Evolutionary conservation across 2,113 vertebrate genomes (phyloP), one percentile per base, ranked within the genome.

Genomic region (Empidonax traillii): DNA sequence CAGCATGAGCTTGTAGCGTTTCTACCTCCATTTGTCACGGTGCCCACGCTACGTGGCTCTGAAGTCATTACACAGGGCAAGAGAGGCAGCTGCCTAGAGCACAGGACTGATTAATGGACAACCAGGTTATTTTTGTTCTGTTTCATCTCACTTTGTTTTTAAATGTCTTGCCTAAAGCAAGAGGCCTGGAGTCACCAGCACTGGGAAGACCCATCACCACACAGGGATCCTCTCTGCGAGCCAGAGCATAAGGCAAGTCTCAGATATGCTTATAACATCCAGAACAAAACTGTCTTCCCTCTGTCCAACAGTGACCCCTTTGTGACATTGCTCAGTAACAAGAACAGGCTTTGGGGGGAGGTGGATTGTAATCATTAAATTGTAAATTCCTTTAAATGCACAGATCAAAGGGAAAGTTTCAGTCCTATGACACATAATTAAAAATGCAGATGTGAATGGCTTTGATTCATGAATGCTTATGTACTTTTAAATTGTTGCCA

Each of bases 401-500:
- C 85, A 97, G 97, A 98, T 98, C 97, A 98, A 98, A 98, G 96
- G 94, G 89, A 97, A 97, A 96, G 89, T 97, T 98, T 97, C 96
- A 97, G 96, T 96, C 95, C 96, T 94, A 87, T 94, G 96, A 93
- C 97, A 97, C 87, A n/a, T 97, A 98, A 98, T 98, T 98, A 98
- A 98, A 97, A 96, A 97, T 89, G 95, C 96, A 97, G 97, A 96
- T 65, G 9, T 94, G 97, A 96, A 92, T 51, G 30, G 85, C 96
- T 97, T 97, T 97, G 97, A 98, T 98, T 98, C 97, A 95, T 80
- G 95, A 97, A 97, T 95, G 94, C 97, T 96, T 97, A 86, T 95
- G 96, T 90, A 96, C 94, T 97, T 97, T 95, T 97, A 96, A 98
- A 97, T 97, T 97, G 97, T 97, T 98, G 97, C 97, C 96, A 97